A percentile compares a stretch with the other conserved stretches of the same genome.
Conservation (phyloP, 2,797 vertebrate genomes). For the Sphenopsis melanotis region DNA sequence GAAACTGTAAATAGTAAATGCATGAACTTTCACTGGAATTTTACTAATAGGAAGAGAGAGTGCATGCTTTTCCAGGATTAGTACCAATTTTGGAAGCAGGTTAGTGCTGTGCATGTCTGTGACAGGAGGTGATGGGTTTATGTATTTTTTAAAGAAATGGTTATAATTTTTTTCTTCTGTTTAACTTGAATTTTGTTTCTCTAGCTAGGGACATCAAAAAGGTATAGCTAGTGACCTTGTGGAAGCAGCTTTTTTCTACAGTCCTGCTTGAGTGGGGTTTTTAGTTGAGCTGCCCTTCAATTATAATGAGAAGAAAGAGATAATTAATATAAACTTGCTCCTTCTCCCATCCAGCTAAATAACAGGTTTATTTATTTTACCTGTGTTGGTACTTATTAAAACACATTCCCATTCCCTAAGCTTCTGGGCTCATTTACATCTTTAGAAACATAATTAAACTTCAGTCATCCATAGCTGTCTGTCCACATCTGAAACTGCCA, state of each 20-base stretch:
- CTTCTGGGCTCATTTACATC: not conserved
- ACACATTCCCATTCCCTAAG: not conserved
- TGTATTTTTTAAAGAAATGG: not conserved
- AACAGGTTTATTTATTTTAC: constrained; percentile 2
- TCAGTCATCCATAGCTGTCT: constrained; percentile 5
- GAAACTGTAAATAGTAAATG: not conserved
- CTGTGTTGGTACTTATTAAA: not conserved
- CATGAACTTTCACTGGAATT: not conserved
- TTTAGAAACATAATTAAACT: constrained; percentile 56
- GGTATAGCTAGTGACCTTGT: not conserved
- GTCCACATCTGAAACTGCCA: not conserved
- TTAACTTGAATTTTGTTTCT: not conserved
- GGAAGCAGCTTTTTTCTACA: not conserved
- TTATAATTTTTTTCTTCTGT: not conserved
- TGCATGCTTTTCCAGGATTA: not conserved
- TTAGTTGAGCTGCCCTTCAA: not conserved
- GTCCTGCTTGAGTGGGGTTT: not conserved
- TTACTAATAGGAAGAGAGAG: not conserved
- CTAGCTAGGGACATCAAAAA: not conserved
- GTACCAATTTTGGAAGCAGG: not conserved
- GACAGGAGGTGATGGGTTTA: not conserved
- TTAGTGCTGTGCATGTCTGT: not conserved
- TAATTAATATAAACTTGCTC: not conserved
- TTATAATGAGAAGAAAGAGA: not conserved
- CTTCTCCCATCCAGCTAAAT: not conserved